Evolutionary conservation across 1,140 invertebrate genomes (phyloP), one percentile per base, ranked within the genome.

Genomic region (Sycobia sp.): DNA sequence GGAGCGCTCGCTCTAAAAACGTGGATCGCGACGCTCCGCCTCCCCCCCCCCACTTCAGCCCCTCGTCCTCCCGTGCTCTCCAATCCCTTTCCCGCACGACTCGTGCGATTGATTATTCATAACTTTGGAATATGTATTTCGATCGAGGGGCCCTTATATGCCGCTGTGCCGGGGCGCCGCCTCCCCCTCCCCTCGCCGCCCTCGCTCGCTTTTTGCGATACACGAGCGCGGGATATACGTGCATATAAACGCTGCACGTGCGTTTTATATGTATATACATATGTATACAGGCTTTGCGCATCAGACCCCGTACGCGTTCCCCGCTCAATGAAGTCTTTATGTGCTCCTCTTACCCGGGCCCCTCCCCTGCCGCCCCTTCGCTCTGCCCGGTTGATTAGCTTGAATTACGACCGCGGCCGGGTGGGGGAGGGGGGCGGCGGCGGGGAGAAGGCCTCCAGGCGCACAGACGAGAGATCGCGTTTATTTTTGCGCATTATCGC

Each of bases 321-420:
- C 51, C 39, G 14, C 36, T 54, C 29, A 66, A 66, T 62, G 64
- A 66, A 66, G 64, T 61, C 64, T 66, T 66, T 65, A 60, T 59
- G 22, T 56, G 32, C 34, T 32, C 14, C n/a, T 18, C n/a, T n/a
- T 16, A 11, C n/a, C 27, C n/a, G n/a, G n/a, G n/a, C n/a, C n/a
- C n/a, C n/a, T n/a, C 34, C 44, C n/a, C 44, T 25, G 3, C 27
- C 22, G 25, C n/a, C 18, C 36, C 23, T 22, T 49, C 34, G n/a
- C n/a, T n/a, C n/a, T n/a, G n/a, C n/a, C n/a, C 51, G 41, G 43
- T 63, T 63, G 41, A 43, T 65, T 57, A 57, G 55, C 43, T 46
- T 57, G 55, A 57, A 57, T 57, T 57, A 57, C 55, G 55, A 46
- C 10, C 41, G n/a, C n/a, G n/a, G n/a, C n/a, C n/a, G n/a, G n/a